A percentile compares a stretch with the other conserved stretches of the same genome.
Evolutionary conservation across 2,888 invertebrate species (phyloP).

Genomic region (Stenichneumon culpator): DNA sequence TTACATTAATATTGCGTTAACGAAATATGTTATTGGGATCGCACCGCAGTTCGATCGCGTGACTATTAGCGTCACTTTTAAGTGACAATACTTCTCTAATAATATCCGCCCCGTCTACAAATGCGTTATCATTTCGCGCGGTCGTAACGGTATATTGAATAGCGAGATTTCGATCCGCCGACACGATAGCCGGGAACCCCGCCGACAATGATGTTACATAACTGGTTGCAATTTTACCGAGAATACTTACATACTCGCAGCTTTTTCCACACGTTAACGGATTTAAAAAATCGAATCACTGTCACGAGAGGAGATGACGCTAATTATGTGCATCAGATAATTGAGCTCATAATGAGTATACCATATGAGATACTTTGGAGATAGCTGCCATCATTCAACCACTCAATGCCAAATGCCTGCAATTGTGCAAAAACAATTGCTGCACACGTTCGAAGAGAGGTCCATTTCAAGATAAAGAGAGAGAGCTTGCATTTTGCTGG

Average conservation of each 20-base stretch:
- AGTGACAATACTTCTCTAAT: not conserved
- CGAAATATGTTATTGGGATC: too few species aligned
- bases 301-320: not conserved
- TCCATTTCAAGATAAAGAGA: too few species aligned
- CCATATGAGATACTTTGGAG: not conserved
- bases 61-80: not conserved
- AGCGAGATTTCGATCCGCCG: not conserved
- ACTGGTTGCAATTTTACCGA: not conserved
- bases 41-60: too few species aligned
- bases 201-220: conserved; percentile 1
- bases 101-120: not conserved
- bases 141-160: not conserved
- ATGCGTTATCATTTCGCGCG: not conserved
- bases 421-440: too few species aligned
- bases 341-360: not conserved
- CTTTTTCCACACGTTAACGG: not conserved
- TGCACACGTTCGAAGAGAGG: too few species aligned
- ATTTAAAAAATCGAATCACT: not conserved
- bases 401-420: too few species aligned
- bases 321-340: not conserved
- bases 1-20: too few species aligned
- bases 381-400: not conserved
- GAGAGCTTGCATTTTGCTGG: too few species aligned
- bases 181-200: not conserved
- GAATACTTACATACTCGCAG: not conserved